These are phyloP conservation scores for Indri indri DNA, from an alignment of 2,113 vertebrate genomes.

Conservation along the genomic window DNA sequence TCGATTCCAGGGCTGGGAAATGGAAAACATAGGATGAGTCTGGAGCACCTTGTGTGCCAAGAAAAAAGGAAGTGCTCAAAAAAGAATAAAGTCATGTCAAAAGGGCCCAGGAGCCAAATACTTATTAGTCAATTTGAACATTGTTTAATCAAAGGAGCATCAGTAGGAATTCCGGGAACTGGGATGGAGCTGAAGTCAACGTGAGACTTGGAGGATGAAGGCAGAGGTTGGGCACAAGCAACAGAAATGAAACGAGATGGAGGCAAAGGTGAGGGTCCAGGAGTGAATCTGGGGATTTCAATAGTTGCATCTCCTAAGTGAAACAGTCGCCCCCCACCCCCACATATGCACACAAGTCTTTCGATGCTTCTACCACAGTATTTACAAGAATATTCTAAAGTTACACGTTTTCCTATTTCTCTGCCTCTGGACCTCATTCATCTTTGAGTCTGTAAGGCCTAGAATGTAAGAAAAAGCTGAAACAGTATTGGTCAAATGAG, in stretches of 20 bases:
- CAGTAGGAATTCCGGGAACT: not conserved
- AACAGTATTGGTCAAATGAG: not conserved
- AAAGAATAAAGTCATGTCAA: not conserved
- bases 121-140: not conserved
- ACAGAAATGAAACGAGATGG: not conserved
- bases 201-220: not conserved
- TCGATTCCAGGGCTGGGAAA: not conserved
- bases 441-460: not conserved
- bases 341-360: not conserved
- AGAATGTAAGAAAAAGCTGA: not conserved
- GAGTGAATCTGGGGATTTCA: not conserved
- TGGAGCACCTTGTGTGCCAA: not conserved
- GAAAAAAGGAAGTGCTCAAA: not conserved
- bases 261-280: not conserved
- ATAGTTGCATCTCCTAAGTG: not conserved
- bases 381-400: not conserved
- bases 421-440: not conserved
- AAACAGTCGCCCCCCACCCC: not conserved
- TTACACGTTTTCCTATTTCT: not conserved
- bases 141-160: not conserved
- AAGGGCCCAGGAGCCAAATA: no score
- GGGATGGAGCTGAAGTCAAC: not conserved
- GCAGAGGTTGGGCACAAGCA: not conserved
- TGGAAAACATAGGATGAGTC: not conserved
- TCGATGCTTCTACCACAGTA: not conserved